Evolutionary conservation across 1,140 invertebrate species (phyloP), one percentile per base, ranked within the genome.

Genomic region (Chrysomallon squamiferum): DNA sequence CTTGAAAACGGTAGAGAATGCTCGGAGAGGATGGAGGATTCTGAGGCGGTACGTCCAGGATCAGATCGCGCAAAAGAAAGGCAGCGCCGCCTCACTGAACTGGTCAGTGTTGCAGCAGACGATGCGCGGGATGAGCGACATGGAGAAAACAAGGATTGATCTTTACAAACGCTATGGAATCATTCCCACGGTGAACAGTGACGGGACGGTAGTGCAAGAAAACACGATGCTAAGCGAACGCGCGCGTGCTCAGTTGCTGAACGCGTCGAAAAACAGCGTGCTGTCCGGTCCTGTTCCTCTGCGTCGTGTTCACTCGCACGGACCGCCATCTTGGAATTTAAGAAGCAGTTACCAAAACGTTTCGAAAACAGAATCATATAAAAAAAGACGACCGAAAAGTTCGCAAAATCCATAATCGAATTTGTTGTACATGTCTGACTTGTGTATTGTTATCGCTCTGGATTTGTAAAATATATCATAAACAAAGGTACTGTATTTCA

Each of bases 161-260:
- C 65, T 78, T 60, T 78, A 78, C 63, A 66, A 70, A 41, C 60
- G 76, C 0, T 78, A 78, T 52, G 76, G 76, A 11, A 65, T 78
- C 25, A 43, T 78, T 5, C 76, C 76, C 2, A 63, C 47, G 4
- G 38, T 71, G 2, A 57, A 63, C 25, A 47, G 52, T 1, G 69
- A 78, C 27, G 76, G 76, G 18, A 67, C 47, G 0, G 25, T 69
- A 18, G 65, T 72, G 2, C 66, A 62, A 52, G 72, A 72, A 49
- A 78, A 78, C 65, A 65, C 47, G 13, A 78, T 78, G 76, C 66
- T 78, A 13, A 78, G 76, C 63, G 66, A 75, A 52, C 58, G 72
- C 11, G 69, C 74, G 5, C 62, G 68, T 20, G 57, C 65, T 20
- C 35, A 38, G 15, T 7, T 38, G 35, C 5, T 38, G 15, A 15